Percentiles rank a stretch among this genome's conserved stretches.
phyloP scores from a whole-genome alignment of 2,888 invertebrate genomes.

The Folsomia manolachei region DNA sequence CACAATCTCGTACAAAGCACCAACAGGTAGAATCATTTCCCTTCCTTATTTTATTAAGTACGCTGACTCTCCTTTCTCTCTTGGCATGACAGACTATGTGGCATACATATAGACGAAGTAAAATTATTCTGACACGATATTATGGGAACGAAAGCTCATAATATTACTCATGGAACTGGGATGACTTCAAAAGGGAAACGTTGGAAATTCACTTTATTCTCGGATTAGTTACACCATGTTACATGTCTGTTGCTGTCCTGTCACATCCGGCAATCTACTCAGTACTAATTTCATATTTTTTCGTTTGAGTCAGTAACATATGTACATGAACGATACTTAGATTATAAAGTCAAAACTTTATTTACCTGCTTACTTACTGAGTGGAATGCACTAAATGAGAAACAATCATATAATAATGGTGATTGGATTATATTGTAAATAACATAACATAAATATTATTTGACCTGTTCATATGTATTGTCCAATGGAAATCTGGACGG shows the following conservation, averaged over 20 bases:
- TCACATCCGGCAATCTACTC: slow-evolving; percentile 7
- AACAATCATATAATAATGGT: not conserved
- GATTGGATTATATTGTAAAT: not conserved
- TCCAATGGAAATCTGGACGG: not conserved
- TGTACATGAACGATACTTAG: no score
- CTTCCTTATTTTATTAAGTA: no score
- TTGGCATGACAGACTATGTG: not conserved
- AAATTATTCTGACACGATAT: not conserved
- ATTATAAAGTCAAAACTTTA: not conserved
- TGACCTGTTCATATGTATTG: not conserved
- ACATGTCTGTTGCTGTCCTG: not conserved
- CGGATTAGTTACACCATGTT: slow-evolving; percentile 12
- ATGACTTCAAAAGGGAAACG: not conserved
- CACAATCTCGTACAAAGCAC: no score
- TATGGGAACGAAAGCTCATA: no score
- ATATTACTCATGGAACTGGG: no score
- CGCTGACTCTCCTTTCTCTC: not conserved
- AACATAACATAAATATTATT: not conserved
- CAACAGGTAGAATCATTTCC: no score
- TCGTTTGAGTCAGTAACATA: no score
- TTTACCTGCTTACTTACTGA: not conserved
- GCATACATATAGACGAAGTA: not conserved
- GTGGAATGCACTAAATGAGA: not conserved
- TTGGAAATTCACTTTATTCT: not conserved
- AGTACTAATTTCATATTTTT: not conserved